phyloP scores from a whole-genome alignment of 2,797 vertebrate genomes.

The Lithobates pipiens region DNA sequence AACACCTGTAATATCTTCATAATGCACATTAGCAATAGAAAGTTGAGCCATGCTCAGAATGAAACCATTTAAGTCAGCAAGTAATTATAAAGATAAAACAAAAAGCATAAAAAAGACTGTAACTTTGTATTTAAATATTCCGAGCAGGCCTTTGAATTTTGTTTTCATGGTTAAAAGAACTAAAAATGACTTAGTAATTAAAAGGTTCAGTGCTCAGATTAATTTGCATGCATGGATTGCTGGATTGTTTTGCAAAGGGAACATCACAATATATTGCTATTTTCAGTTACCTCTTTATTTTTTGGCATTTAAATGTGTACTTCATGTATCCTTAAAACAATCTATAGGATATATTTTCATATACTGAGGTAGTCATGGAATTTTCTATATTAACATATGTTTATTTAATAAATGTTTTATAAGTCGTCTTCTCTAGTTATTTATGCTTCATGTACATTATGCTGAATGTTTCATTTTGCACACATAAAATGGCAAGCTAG shows the following conservation, averaged over 20 bases:
- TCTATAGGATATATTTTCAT: neutral
- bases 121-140: conserved; percentile 40
- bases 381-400: neutral
- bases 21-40: conserved; percentile 69
- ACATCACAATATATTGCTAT: conserved; percentile 37
- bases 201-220: conserved; percentile 54
- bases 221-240: conserved; percentile 50
- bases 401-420: neutral
- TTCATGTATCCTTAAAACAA: neutral
- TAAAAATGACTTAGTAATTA: conserved; percentile 52
- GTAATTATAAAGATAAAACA: conserved; percentile 58
- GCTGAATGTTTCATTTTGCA: neutral
- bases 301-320: conserved; percentile 29
- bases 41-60: conserved; percentile 63
- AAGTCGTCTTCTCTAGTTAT: neutral
- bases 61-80: conserved; percentile 56
- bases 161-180: conserved; percentile 47
- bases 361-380: neutral
- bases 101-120: conserved; percentile 23
- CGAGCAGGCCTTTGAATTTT: conserved; percentile 20
- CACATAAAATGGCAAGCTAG: neutral
- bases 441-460: conserved; percentile 6
- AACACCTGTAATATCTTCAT: conserved; percentile 67
- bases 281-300: conserved; percentile 45
- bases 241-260: conserved; percentile 42